A percentile compares a stretch with the other conserved stretches of the same genome.
These are phyloP conservation scores for Drosophila suzukii DNA, from an alignment of 1,140 invertebrate species.

Conservation along the genomic window DNA sequence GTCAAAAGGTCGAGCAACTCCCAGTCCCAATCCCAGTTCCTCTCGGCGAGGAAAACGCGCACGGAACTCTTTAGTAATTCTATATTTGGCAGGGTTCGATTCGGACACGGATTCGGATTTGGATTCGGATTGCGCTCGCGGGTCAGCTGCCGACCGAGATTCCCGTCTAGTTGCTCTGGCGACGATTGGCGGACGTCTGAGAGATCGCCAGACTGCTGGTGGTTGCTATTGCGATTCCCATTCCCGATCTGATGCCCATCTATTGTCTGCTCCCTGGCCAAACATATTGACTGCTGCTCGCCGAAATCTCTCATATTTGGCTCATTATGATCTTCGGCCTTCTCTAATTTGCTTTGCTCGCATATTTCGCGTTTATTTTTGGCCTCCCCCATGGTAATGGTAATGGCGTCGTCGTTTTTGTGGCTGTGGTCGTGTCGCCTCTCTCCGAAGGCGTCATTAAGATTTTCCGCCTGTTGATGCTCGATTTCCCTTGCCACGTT, in stretches of 20 bases:
- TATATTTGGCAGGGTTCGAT: conserved; percentile 60
- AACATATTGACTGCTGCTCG: conserved; percentile 79
- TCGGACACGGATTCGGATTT: conserved; percentile 10
- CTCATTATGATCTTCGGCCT: conserved; percentile 70
- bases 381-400: conserved; percentile 64
- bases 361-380: conserved; percentile 79
- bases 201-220: conserved; percentile 44
- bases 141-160: conserved; percentile 28
- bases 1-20: conserved; percentile 62
- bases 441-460: conserved; percentile 74
- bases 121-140: conserved; percentile 44
- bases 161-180: conserved; percentile 66
- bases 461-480: conserved; percentile 82
- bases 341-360: conserved; percentile 81
- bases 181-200: conserved; percentile 83
- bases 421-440: conserved; percentile 59
- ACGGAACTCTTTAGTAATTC: conserved; percentile 62
- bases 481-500: conserved; percentile 78
- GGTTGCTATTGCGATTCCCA: conserved; percentile 42
- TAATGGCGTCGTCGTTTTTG: conserved; percentile 51
- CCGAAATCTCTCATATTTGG: conserved; percentile 66
- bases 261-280: conserved; percentile 72
- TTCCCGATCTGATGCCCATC: conserved; percentile 25
- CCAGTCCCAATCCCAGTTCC: conserved; percentile 38
- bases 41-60: conserved; percentile 49